phyloP scores from a whole-genome alignment of 2,797 vertebrate genomes.

The Fringilla coelebs region DNA sequence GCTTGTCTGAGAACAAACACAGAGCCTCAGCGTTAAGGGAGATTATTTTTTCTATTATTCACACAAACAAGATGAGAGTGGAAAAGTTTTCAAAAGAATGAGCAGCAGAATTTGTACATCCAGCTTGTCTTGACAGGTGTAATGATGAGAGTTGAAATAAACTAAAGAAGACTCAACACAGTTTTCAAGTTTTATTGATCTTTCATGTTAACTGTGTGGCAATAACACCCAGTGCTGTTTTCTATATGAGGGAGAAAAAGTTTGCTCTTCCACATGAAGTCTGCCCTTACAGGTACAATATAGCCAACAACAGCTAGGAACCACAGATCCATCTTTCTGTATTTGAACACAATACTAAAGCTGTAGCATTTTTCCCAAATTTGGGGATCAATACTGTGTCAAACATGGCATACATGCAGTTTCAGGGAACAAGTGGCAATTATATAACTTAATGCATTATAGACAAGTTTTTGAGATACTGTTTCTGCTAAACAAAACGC shows the following conservation, averaged over 20 bases:
- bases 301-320: neutral
- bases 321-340: neutral
- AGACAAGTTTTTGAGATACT: constrained; percentile 29
- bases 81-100: constrained; percentile 50
- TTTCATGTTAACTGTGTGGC: constrained; percentile 10
- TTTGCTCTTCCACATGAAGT: neutral
- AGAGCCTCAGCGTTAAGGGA: constrained; percentile 73
- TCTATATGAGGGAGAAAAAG: constrained; percentile 23
- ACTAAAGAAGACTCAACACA: constrained; percentile 49
- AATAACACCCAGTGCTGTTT: constrained; percentile 9
- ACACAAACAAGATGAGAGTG: constrained; percentile 61
- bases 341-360: constrained; percentile 35
- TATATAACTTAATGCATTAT: neutral
- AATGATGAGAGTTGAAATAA: constrained; percentile 44
- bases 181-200: constrained; percentile 62
- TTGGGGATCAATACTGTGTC: neutral
- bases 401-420: constrained; percentile 1
- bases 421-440: neutral
- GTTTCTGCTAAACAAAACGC: constrained; percentile 7
- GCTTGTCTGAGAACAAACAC: constrained; percentile 89
- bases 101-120: constrained; percentile 54
- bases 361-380: neutral
- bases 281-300: constrained; percentile 34
- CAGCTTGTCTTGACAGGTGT: constrained; percentile 53
- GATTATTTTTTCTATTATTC: constrained; percentile 1